These are phyloP conservation scores for Pandemis cinnamomeana DNA, from an alignment of 2,888 invertebrate genomes.

Conservation along the genomic window DNA sequence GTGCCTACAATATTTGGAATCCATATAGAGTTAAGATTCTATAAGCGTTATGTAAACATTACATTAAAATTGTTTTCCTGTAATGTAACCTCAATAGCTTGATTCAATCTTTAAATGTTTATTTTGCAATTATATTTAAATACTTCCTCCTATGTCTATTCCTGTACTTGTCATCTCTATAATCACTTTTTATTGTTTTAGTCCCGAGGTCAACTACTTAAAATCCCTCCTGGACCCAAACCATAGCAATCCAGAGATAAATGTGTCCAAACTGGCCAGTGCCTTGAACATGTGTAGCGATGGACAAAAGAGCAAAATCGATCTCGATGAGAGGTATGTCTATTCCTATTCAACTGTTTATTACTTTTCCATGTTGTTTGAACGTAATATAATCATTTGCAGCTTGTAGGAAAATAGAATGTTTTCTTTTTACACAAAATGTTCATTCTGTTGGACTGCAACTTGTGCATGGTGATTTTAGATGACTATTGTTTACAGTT, in stretches of 20 bases:
- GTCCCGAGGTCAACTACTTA: constrained; percentile 70
- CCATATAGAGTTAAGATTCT: too few species aligned
- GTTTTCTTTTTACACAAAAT: not conserved
- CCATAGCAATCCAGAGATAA: constrained; percentile 71
- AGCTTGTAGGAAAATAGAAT: not conserved
- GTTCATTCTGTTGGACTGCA: not conserved
- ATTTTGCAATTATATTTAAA: too few species aligned
- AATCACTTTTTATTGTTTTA: constrained; percentile 46
- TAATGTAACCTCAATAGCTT: too few species aligned
- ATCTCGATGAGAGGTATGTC: constrained; percentile 75
- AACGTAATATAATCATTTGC: not conserved
- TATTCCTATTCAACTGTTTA: not conserved
- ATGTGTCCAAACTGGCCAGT: constrained; percentile 66
- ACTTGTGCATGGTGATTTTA: not conserved
- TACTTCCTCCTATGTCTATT: too few species aligned
- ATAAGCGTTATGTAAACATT: too few species aligned
- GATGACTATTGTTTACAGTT: not conserved
- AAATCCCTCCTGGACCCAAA: constrained; percentile 74
- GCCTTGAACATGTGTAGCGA: constrained; percentile 73
- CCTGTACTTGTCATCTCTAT: not conserved
- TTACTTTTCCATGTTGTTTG: not conserved
- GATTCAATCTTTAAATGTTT: too few species aligned
- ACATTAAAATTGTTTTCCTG: too few species aligned
- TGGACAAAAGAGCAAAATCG: constrained; percentile 70
- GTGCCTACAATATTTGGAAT: too few species aligned